Conservation (phyloP, 92 coral and sea anemone species). For the Pocillopora meandrina region DNA sequence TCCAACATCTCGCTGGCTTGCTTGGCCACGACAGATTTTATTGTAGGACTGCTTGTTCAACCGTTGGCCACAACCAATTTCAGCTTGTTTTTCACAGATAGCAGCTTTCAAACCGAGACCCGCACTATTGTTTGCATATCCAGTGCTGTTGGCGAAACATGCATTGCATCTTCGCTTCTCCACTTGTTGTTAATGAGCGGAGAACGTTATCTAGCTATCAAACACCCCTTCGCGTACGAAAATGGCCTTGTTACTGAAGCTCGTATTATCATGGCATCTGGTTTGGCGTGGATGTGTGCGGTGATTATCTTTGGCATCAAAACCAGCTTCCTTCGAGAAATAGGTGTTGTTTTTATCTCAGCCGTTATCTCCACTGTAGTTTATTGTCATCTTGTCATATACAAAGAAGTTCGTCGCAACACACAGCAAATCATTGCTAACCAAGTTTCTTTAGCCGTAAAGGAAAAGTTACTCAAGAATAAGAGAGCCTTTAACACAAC, state of each 20-base stretch:
- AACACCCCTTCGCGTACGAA: conserved; percentile 1
- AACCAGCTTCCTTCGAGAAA: no score
- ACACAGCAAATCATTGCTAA: background rate
- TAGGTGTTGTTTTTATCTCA: background rate
- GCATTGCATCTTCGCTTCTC: background rate
- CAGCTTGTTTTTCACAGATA: background rate
- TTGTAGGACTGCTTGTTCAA: background rate
- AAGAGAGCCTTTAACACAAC: background rate
- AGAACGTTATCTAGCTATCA: background rate
- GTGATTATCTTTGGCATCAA: background rate
- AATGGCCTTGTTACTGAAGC: background rate
- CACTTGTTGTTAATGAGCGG: background rate
- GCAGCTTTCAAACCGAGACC: background rate
- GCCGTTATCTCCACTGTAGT: background rate
- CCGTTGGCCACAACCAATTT: background rate
- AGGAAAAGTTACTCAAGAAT: conserved; percentile 10
- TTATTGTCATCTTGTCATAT: background rate
- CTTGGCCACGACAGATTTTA: background rate
- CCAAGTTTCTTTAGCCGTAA: background rate
- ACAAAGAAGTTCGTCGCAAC: background rate
- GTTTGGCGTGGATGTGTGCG: background rate
- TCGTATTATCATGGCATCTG: background rate
- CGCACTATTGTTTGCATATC: background rate
- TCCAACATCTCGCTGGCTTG: conserved; percentile 2
- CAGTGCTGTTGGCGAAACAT: background rate